phyloP scores from a whole-genome alignment of 2,888 invertebrate species.

The Latheticus oryzae region DNA sequence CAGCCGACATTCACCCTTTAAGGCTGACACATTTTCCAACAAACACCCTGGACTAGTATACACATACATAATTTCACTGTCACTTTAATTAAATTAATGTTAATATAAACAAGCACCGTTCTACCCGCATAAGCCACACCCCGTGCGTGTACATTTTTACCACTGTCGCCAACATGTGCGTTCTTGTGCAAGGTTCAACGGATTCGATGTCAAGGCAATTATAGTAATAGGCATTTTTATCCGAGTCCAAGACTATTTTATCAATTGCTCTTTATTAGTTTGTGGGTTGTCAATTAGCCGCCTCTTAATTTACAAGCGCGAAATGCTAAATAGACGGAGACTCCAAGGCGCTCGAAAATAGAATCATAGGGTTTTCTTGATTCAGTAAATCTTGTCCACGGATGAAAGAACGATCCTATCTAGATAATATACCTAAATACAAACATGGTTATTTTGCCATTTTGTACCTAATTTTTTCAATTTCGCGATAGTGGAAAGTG shows the following conservation, averaged over 20 bases:
- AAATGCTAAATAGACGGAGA: slow-evolving; percentile 42
- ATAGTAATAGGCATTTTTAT: slow-evolving; percentile 41
- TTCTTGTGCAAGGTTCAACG: slow-evolving; percentile 41
- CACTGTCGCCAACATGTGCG: slow-evolving; percentile 17
- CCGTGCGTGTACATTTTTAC: slow-evolving; percentile 1
- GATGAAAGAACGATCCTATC: no score
- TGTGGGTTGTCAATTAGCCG: slow-evolving; percentile 46
- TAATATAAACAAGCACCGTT: no score
- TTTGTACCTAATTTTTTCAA: no score
- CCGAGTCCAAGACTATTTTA: slow-evolving; percentile 34
- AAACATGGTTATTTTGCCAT: no score
- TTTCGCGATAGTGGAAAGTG: no score
- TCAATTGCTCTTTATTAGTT: slow-evolving; percentile 49
- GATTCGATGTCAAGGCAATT: slow-evolving; percentile 47
- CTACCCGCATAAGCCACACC: slow-evolving; percentile 8
- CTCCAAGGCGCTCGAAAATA: slow-evolving; percentile 42
- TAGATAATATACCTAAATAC: no score
- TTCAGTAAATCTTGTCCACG: no score
- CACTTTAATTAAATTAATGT: slow-evolving; percentile 7
- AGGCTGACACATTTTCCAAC: slow-evolving; percentile 4
- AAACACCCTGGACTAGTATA: no score
- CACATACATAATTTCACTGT: neutral
- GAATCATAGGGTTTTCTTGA: slow-evolving; percentile 28
- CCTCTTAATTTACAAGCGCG: slow-evolving; percentile 42
- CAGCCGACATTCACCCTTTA: slow-evolving; percentile 12